A percentile compares a stretch with the other conserved stretches of the same genome.
phyloP scores from a whole-genome alignment of 2,797 vertebrate species.

The Trachurus trachurus region DNA sequence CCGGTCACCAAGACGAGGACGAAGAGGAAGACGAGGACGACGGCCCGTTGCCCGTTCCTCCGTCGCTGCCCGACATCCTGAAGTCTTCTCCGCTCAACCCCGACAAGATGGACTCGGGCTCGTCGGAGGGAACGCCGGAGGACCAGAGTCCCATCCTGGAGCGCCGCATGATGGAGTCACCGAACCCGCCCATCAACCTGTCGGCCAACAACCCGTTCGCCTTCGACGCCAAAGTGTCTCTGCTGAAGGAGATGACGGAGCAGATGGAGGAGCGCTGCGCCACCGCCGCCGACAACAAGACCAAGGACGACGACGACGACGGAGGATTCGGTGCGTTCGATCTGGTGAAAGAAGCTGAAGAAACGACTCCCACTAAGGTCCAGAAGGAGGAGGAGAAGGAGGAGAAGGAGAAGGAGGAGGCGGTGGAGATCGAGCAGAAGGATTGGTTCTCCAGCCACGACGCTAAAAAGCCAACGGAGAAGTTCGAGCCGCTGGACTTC shows the following conservation, averaged over 20 bases:
- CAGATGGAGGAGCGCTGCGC: constrained; percentile 79
- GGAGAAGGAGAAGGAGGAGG: constrained; percentile 50
- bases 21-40: constrained; percentile 80
- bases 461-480: constrained; percentile 63
- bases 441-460: constrained; percentile 81
- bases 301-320: too few species aligned
- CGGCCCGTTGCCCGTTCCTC: constrained; percentile 64
- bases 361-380: constrained; percentile 50
- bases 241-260: constrained; percentile 85
- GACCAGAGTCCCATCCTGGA: constrained; percentile 83
- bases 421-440: constrained; percentile 75
- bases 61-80: constrained; percentile 93
- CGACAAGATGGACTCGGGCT: constrained; percentile 84
- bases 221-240: constrained; percentile 87
- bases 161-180: constrained; percentile 85
- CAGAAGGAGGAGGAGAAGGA: constrained; percentile 52
- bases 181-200: constrained; percentile 82
- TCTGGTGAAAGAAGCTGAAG: constrained; percentile 92
- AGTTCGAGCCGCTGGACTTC: constrained; percentile 80
- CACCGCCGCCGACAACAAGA: constrained; percentile 24
- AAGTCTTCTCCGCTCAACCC: constrained; percentile 90
- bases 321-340: constrained; percentile 87
- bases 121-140: constrained; percentile 85
- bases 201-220: constrained; percentile 89
- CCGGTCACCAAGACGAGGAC: constrained; percentile 81